Conservation (phyloP, 2,113 vertebrate genomes). For the Tor tambroides region DNA sequence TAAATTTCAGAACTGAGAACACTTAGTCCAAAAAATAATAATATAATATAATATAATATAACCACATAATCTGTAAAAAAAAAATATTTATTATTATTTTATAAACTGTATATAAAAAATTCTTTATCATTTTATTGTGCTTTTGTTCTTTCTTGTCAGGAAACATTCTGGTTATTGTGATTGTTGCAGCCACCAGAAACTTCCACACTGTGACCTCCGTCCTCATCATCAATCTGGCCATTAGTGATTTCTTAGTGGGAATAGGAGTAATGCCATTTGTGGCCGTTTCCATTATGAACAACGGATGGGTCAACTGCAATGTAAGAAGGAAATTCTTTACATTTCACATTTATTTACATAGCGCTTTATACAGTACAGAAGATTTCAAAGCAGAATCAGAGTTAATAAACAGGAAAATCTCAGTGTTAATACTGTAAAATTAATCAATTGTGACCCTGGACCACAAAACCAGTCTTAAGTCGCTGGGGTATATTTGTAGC, state of each 20-base stretch:
- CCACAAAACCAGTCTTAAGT: too few relatives aligned
- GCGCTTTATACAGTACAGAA: too few relatives aligned
- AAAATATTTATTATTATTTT: too few relatives aligned
- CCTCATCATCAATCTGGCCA: conserved; percentile 81
- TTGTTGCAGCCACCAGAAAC: conserved; percentile 78
- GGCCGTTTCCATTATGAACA: conserved; percentile 77
- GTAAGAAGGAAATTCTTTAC: conserved; percentile 66
- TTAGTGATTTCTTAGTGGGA: conserved; percentile 82
- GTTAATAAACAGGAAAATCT: background rate
- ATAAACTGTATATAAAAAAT: too few relatives aligned
- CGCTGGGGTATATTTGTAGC: too few relatives aligned
- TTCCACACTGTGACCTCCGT: conserved; percentile 80
- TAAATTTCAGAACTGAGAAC: background rate
- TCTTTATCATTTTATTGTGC: conserved; percentile 38
- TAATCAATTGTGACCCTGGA: too few relatives aligned
- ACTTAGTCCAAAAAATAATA: too few relatives aligned
- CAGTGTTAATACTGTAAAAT: background rate
- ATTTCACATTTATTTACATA: background rate
- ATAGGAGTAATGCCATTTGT: conserved; percentile 83
- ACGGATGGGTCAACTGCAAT: conserved; percentile 70
- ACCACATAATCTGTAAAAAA: too few relatives aligned
- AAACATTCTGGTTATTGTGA: conserved; percentile 79
- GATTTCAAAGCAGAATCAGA: too few relatives aligned
- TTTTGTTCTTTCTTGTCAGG: conserved; percentile 63
- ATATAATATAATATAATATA: too few relatives aligned